These are phyloP conservation scores for Antigone vipio DNA, from an alignment of 2,113 vertebrate species.

Conservation along the genomic window DNA sequence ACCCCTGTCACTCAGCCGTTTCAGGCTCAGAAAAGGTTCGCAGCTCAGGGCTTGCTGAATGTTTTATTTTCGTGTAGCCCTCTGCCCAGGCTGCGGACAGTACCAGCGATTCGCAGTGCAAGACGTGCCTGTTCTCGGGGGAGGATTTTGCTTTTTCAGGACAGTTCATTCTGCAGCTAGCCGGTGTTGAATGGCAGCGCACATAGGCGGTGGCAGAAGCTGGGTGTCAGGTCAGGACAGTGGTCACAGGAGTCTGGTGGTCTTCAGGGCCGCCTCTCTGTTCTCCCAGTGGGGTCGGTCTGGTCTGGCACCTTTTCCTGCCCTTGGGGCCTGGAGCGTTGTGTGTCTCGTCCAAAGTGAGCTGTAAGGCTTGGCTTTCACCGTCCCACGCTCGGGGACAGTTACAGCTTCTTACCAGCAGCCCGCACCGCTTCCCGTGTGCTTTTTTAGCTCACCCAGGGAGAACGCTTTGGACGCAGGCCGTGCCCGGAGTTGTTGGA, in stretches of 20 bases:
- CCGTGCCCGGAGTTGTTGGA: too few relatives aligned
- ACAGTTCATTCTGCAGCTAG: accelerated
- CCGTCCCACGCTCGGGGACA: accelerated
- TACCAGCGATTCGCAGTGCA: accelerated
- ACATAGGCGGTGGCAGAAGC: accelerated
- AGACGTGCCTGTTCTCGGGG: too few relatives aligned
- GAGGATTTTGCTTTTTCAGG: background rate
- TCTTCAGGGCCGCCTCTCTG: too few relatives aligned
- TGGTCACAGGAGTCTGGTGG: background rate
- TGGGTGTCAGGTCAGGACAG: accelerated
- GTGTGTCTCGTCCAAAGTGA: accelerated
- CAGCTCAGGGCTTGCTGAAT: background rate
- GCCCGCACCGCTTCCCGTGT: accelerated
- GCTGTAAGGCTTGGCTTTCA: background rate
- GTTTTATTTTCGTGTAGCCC: accelerated
- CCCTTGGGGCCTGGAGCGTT: background rate
- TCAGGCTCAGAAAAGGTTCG: too few relatives aligned
- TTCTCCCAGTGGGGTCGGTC: too few relatives aligned
- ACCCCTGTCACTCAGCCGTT: background rate
- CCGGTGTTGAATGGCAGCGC: accelerated
- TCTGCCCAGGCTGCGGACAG: background rate
- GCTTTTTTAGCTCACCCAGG: too few relatives aligned
- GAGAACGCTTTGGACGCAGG: accelerated
- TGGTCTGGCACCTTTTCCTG: background rate
- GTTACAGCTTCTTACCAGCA: background rate